These are phyloP conservation scores for Cyclina sinensis DNA, from an alignment of 1,140 invertebrate genomes.

Conservation along the genomic window DNA sequence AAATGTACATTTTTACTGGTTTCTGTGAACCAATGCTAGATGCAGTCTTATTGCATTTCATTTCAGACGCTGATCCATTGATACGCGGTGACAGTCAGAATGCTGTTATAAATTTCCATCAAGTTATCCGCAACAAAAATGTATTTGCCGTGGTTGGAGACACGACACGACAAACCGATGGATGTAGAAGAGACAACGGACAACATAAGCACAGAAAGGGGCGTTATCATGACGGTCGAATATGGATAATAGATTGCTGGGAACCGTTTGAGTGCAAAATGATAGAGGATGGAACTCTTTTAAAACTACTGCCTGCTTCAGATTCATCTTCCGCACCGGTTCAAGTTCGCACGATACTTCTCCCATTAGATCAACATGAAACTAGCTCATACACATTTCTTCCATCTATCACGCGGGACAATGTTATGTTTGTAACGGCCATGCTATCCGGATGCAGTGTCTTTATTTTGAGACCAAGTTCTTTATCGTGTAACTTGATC, in stretches of 20 bases:
- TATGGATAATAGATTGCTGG: background rate
- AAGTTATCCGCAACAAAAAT: background rate
- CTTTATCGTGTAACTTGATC: background rate
- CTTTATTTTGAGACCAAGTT: background rate
- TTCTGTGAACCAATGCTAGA: no score
- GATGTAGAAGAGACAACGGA: background rate
- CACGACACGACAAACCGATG: background rate
- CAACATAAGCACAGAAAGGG: background rate
- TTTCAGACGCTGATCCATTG: conserved; percentile 1
- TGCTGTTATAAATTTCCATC: background rate
- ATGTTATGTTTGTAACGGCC: no score
- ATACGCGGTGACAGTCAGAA: background rate
- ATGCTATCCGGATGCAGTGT: no score
- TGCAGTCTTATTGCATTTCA: no score
- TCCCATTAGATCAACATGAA: no score
- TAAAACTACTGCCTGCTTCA: no score
- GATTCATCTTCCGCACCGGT: no score
- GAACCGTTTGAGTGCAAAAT: background rate
- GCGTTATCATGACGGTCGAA: background rate
- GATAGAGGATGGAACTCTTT: background rate
- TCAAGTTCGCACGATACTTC: no score
- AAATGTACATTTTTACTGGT: no score
- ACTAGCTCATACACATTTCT: no score
- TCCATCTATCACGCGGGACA: no score
- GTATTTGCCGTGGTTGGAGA: background rate